Evolutionary conservation across 2,888 invertebrate genomes (phyloP), one percentile per base, ranked within the genome.

Genomic region (Erynnis tages): DNA sequence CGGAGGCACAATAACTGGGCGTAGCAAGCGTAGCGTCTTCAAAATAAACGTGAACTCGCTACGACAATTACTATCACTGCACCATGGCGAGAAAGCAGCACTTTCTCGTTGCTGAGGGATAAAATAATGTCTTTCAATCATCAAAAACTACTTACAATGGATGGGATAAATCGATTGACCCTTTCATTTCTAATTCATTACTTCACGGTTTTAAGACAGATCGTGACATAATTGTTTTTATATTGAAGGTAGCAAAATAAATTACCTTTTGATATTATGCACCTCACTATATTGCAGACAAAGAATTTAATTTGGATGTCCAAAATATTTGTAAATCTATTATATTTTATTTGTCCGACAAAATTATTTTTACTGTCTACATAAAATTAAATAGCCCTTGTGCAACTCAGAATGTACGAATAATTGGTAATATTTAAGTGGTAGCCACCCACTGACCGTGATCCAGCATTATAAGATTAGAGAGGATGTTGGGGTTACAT

Each of bases 81-180:
- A 29, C 34, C 35, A 50, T 70, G 63, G 61, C 66, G 73, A 74
- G 79, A 82, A 79, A 80, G 81, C 66, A 62, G 65, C 67, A 73
- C 80, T 82, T 79, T 81, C 76, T 79, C 73, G 62, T 53, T 56
- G 58, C 70, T 73, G 65, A 76, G 73, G 65, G 71, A 71, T 71
- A 71, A 21, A 68, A 71, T 71, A 71, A 75, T 73, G 61, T 62
- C 62, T 62, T 68, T 69, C 62, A 66, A 68, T 67, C 59, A 35
- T 43, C n/a, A 4, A 29, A 19, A 40, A 16, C 7, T 32, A 19
- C 2, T 11, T n/a, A n/a, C n/a, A 19, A 13, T n/a, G 27, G 14
- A n/a, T 0, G 4, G 21, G 21, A 16, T 11, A 17, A 43, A 43
- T 43, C 11, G 43, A 29, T 30, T 38, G 11, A 1, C 38, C 19